phyloP scores from a whole-genome alignment of 35 echinoderm and acorn worm genomes.

The Heliocidaris tuberculata region DNA sequence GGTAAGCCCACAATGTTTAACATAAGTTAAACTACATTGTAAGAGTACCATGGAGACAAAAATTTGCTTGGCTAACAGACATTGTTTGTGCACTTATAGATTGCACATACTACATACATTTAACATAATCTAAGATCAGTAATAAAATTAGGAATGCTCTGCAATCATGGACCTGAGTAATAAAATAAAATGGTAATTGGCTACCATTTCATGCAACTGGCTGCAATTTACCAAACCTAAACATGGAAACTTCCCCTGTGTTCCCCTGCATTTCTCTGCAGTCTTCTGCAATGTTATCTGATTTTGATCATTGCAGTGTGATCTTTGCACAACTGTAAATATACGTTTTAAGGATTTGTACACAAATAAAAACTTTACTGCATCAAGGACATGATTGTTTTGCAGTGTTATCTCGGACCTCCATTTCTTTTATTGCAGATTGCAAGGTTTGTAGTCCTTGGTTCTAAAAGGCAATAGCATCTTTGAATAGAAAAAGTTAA shows the following conservation, averaged over 20 bases:
- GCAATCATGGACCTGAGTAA: too few species aligned
- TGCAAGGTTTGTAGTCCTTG: background rate
- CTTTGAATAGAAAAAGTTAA: too few species aligned
- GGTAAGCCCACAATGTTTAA: too few species aligned
- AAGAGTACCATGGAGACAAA: too few species aligned
- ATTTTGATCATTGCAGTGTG: background rate
- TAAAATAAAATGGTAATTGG: too few species aligned
- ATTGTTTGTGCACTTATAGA: too few species aligned
- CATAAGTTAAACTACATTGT: too few species aligned
- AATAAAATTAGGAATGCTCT: too few species aligned
- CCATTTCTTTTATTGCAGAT: background rate
- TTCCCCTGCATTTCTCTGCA: background rate
- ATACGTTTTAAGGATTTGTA: background rate
- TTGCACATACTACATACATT: too few species aligned
- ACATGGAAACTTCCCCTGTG: background rate
- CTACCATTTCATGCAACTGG: background rate
- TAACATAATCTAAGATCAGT: too few species aligned
- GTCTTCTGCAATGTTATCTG: background rate
- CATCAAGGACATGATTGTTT: background rate
- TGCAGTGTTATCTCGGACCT: background rate
- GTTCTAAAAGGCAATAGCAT: background rate
- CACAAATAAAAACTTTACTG: background rate
- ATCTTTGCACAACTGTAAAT: background rate
- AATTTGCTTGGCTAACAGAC: too few species aligned
- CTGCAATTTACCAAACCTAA: background rate